Evolutionary conservation across 2,888 invertebrate genomes (phyloP).

Genomic region (Sclerodermus sp.): DNA sequence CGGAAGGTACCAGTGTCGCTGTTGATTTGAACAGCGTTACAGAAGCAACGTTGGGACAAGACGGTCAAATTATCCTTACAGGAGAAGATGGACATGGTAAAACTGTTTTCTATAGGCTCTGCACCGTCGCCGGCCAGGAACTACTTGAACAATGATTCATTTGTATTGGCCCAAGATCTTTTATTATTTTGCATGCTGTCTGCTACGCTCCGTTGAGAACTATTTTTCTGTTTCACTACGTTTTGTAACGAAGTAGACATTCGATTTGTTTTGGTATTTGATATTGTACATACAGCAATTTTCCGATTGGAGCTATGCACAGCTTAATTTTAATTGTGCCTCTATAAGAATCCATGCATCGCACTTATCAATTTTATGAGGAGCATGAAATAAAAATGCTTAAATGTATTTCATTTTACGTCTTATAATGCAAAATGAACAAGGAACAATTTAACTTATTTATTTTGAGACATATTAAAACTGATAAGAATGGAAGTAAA

Average conservation of each 20-base stretch:
- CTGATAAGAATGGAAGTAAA: too few species aligned
- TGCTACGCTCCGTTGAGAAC: slow-evolving; percentile 45
- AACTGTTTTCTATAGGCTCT: slow-evolving; percentile 59
- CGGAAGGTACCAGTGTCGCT: slow-evolving; percentile 70
- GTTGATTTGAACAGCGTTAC: slow-evolving; percentile 87
- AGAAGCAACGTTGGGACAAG: slow-evolving; percentile 88
- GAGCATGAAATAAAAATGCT: neutral
- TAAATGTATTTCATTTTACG: too few species aligned
- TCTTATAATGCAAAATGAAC: too few species aligned
- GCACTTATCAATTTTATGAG: too few species aligned
- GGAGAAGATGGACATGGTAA: slow-evolving; percentile 92
- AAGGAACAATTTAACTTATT: too few species aligned
- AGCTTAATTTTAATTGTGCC: slow-evolving; percentile 28
- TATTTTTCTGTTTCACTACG: slow-evolving; percentile 32
- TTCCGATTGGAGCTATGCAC: slow-evolving; percentile 35
- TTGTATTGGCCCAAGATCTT: slow-evolving; percentile 37
- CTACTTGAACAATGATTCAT: slow-evolving; percentile 55
- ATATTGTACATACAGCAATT: slow-evolving; percentile 39
- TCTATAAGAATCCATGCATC: slow-evolving; percentile 44
- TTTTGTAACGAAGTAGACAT: slow-evolving; percentile 39
- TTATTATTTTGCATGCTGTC: slow-evolving; percentile 50
- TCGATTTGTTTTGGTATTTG: slow-evolving; percentile 31
- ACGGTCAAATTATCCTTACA: slow-evolving; percentile 93
- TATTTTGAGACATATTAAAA: too few species aligned
- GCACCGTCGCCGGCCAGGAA: slow-evolving; percentile 58